Evolutionary conservation across 2,888 invertebrate species (phyloP).

Genomic region (Scelioninae gen. 1): DNA sequence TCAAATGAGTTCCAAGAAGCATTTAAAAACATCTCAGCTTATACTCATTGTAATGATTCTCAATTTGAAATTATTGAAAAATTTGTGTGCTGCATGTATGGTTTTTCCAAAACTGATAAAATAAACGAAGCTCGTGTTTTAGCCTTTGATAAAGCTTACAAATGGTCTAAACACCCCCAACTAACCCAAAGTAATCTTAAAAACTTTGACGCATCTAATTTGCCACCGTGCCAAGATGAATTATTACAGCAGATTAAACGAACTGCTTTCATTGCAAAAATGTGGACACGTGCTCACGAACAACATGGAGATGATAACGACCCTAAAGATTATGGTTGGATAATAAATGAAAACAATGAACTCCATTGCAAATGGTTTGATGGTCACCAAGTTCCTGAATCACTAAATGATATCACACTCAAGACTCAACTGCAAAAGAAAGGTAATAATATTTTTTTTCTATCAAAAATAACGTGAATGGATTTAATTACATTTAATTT

Average conservation of each 20-base stretch:
- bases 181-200: constrained; percentile 62
- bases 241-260: constrained; percentile 71
- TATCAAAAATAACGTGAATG: no score
- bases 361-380: constrained; percentile 74
- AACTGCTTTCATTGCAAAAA: constrained; percentile 67
- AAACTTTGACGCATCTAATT: constrained; percentile 71
- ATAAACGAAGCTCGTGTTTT: constrained; percentile 36
- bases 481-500: background rate
- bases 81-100: constrained; percentile 39
- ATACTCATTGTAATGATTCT: background rate
- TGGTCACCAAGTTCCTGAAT: constrained; percentile 72
- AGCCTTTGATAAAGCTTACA: constrained; percentile 36
- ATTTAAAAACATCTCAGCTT: constrained; percentile 20
- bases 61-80: constrained; percentile 7
- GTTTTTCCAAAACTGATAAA: background rate
- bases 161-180: constrained; percentile 7
- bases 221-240: constrained; percentile 73
- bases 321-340: constrained; percentile 70
- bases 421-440: background rate
- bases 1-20: constrained; percentile 31
- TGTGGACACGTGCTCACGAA: constrained; percentile 72
- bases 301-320: constrained; percentile 48
- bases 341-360: constrained; percentile 45
- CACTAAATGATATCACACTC: constrained; percentile 45
- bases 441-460: no score